Evolutionary conservation across 1,140 invertebrate species (phyloP), one percentile per base, ranked within the genome.

Genomic region (roundworm (Caenorhabditis elegans)): DNA sequence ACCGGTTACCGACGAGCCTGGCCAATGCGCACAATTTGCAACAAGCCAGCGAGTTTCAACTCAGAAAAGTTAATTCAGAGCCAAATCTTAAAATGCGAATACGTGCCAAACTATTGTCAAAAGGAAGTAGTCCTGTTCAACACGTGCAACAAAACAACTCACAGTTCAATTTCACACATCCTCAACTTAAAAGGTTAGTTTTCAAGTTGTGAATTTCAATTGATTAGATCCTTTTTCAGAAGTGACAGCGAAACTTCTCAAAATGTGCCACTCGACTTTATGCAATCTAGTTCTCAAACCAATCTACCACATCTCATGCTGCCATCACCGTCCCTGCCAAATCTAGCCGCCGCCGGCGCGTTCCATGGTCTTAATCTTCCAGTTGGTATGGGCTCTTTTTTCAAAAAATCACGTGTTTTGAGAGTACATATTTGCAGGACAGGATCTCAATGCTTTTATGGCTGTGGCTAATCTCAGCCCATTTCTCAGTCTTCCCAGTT

Each of bases 81-180:
- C 88, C 88, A n/a, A 89, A 89, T 47, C 76, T 89, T 24, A 89
- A 89, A 55, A 89, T 89, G 88, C 70, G 84, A 26, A 82, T 89
- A 31, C 78, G 88, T 15, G 87, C 87, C 26, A 86, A 86, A 34
- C 81, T 89, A 0, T 78, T 89, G 17, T 89, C 85, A 53, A 90
- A 90, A 80, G 86, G 87, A 22, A 84, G 82, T 15, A 79, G 75
- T 22, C 86, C 86, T 39, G 60, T 70, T 43, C 60, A 70, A 28
- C 34, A 85, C 83, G 43, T 48, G 55, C 49, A 78, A 39, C 48
- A 46, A 43, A 34, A 46, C 80, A 22, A 83, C 82, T 34, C 60
- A 11, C 60, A 70, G 13, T 84, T 84, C 51, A 83, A 19, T 24
- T 86, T 79, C 43, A 76, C 76, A 46, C 85, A 79, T 26, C 79